Evolutionary conservation across 30 jellyfish, hydroid and myxozoan genomes (phyloP).

Genomic region (Aurelia coerulea): DNA sequence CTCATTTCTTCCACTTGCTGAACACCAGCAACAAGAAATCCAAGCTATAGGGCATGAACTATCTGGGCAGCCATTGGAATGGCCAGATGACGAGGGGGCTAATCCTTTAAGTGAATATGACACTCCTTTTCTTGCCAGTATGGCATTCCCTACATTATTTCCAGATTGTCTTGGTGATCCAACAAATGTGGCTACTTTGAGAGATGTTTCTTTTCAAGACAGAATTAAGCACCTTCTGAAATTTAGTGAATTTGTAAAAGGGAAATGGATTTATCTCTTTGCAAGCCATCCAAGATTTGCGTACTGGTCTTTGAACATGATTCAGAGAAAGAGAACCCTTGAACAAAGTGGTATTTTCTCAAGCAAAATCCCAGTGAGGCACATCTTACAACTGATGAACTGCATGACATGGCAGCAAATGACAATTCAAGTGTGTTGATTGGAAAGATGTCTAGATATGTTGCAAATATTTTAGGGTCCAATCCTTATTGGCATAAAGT

Average conservation of each 20-base stretch:
- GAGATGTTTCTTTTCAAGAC: too few relatives aligned
- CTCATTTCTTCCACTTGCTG: not conserved
- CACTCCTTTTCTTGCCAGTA: too few relatives aligned
- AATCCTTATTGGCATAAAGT: conserved; percentile 13
- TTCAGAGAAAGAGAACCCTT: not conserved
- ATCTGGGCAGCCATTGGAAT: not conserved
- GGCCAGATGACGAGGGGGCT: too few relatives aligned
- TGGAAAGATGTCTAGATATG: not conserved
- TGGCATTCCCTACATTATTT: too few relatives aligned
- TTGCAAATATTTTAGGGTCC: conserved; percentile 10
- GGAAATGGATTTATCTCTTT: too few relatives aligned
- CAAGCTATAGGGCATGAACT: not conserved
- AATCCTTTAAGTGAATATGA: too few relatives aligned
- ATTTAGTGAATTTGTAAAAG: too few relatives aligned
- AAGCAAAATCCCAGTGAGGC: conserved; percentile 21
- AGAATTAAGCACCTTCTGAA: too few relatives aligned
- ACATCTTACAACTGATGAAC: not conserved
- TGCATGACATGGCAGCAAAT: too few relatives aligned
- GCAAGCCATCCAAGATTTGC: conserved; percentile 20
- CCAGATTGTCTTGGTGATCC: too few relatives aligned
- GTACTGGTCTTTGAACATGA: conserved; percentile 17
- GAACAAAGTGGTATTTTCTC: not conserved
- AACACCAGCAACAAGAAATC: not conserved
- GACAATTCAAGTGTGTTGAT: too few relatives aligned
- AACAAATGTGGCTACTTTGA: too few relatives aligned